phyloP scores from a whole-genome alignment of 2,113 vertebrate species.

The Ifrita kowaldi region DNA sequence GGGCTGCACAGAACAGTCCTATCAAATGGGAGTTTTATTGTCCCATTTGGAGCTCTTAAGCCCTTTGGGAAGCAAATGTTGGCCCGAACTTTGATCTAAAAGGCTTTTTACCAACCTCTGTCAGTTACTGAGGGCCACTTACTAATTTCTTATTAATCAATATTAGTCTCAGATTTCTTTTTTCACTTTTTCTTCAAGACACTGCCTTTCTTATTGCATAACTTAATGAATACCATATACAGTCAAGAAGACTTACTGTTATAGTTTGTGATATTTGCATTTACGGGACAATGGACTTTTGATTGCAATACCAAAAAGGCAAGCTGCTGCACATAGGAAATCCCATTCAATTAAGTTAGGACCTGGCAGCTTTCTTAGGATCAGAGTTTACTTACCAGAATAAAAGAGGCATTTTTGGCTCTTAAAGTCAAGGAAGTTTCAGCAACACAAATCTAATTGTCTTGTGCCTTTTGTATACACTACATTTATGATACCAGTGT shows the following conservation, averaged over 20 bases:
- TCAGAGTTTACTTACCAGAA: background rate
- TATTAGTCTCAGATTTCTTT: background rate
- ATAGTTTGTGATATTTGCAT: background rate
- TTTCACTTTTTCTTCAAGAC: background rate
- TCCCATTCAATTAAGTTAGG: background rate
- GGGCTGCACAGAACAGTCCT: background rate
- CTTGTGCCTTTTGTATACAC: conserved; percentile 64
- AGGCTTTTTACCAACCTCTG: background rate
- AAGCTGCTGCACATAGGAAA: background rate
- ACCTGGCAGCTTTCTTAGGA: background rate
- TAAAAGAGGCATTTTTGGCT: background rate
- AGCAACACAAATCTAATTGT: conserved; percentile 26
- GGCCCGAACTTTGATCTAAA: background rate
- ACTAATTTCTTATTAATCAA: background rate
- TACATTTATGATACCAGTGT: conserved; percentile 30
- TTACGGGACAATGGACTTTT: background rate
- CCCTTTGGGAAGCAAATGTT: background rate
- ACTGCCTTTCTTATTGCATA: conserved; percentile 18
- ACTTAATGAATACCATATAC: background rate
- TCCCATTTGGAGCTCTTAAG: background rate
- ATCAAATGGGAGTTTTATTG: background rate
- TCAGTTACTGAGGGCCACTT: background rate
- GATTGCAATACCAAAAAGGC: conserved; percentile 8
- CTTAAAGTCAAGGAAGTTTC: conserved; percentile 37
- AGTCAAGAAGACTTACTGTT: background rate